These are phyloP conservation scores for Dascyllus trimaculatus DNA, from an alignment of 2,113 vertebrate genomes.

Conservation along the genomic window DNA sequence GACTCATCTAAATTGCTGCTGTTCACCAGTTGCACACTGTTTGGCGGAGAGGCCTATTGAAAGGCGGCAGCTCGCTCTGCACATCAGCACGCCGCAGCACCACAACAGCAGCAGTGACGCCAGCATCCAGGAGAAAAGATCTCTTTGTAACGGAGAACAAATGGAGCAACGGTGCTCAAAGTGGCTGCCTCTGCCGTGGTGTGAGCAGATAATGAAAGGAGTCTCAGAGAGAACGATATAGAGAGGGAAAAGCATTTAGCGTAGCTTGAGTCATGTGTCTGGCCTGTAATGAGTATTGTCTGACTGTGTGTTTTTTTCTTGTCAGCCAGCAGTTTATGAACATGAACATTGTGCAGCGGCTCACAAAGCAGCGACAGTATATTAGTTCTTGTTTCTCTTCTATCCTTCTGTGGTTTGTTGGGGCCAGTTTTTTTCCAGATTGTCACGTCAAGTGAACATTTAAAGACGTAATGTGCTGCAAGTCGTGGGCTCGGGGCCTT, in stretches of 20 bases:
- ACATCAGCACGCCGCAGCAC: constrained; percentile 30
- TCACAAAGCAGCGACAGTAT: background rate
- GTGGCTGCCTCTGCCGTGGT: constrained; percentile 47
- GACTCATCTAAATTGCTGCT: constrained; percentile 67
- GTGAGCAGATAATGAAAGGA: constrained; percentile 67
- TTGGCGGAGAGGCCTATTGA: constrained; percentile 29
- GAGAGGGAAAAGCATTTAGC: constrained; percentile 20
- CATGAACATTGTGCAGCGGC: background rate
- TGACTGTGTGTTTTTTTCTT: constrained; percentile 2
- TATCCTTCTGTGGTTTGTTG: background rate
- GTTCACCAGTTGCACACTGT: constrained; percentile 54
- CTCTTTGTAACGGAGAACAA: constrained; percentile 74
- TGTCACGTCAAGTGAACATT: background rate
- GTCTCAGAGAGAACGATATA: constrained; percentile 37
- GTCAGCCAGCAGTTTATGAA: constrained; percentile 1
- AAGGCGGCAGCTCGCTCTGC: constrained; percentile 50
- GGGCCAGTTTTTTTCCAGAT: no score
- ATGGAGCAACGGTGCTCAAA: constrained; percentile 56
- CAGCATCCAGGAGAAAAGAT: constrained; percentile 56
- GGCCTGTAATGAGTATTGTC: constrained; percentile 38
- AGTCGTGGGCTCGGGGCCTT: background rate
- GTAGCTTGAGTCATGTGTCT: constrained; percentile 38
- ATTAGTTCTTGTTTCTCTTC: background rate
- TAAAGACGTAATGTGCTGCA: background rate
- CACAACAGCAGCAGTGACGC: constrained; percentile 34